These are phyloP conservation scores for Drosophila longiperda DNA, from an alignment of 2,888 invertebrate genomes.

Conservation along the genomic window DNA sequence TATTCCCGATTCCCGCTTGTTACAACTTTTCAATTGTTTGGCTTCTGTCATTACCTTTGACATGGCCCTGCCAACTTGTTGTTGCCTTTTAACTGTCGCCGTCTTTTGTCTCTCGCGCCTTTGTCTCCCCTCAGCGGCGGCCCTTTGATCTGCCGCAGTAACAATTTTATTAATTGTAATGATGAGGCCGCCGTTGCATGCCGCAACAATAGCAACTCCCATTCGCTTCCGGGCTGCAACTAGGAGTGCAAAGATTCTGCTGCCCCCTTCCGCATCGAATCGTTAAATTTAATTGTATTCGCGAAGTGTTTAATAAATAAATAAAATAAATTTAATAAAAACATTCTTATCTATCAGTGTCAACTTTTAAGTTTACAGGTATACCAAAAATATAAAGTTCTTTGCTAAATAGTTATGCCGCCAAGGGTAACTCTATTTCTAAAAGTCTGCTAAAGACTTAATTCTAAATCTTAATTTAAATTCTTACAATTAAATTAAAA, in stretches of 20 bases:
- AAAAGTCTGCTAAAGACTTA: background rate
- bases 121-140: constrained; percentile 51
- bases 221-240: constrained; percentile 7
- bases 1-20: constrained; percentile 47
- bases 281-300: constrained; percentile 50
- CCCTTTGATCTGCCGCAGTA: constrained; percentile 72
- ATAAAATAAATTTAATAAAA: background rate
- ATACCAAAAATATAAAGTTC: background rate
- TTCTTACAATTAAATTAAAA: too few relatives aligned
- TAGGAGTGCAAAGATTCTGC: constrained; percentile 40
- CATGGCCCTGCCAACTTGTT: constrained; percentile 67
- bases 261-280: constrained; percentile 29
- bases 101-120: constrained; percentile 76
- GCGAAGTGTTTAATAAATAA: background rate
- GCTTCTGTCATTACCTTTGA: constrained; percentile 77
- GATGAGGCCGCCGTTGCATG: constrained; percentile 60
- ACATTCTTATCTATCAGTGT: background rate
- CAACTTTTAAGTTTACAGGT: background rate
- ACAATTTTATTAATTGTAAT: constrained; percentile 78
- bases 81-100: constrained; percentile 78
- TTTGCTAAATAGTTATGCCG: too few relatives aligned
- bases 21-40: constrained; percentile 81
- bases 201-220: constrained; percentile 50
- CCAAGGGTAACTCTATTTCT: background rate
- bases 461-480: too few relatives aligned